Evolutionary conservation across 2,888 invertebrate genomes (phyloP).

Genomic region (Cordylochernes scorpioides): DNA sequence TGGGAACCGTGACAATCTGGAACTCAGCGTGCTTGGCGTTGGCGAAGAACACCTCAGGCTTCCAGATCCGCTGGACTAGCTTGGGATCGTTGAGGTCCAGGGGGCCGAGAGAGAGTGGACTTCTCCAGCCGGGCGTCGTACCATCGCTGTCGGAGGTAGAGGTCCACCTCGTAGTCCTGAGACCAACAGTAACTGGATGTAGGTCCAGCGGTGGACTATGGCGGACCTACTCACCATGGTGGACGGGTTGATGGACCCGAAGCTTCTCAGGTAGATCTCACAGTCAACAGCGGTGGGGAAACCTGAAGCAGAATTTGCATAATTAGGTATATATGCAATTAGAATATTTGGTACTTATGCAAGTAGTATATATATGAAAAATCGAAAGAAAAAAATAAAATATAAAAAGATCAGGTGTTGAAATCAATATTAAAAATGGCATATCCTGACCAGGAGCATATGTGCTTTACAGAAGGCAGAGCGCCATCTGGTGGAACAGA

Average conservation of each 20-base stretch:
- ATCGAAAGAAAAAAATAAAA: too few species aligned
- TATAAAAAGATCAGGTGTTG: too few species aligned
- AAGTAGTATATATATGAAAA: too few species aligned
- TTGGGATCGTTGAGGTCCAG: slow-evolving; percentile 20
- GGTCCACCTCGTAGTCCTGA: slow-evolving; percentile 14
- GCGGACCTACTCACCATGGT: slow-evolving; percentile 24
- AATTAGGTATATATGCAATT: too few species aligned
- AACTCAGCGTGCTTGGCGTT: slow-evolving; percentile 27
- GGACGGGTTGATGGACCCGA: slow-evolving; percentile 26
- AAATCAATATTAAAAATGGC: too few species aligned
- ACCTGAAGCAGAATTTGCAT: too few species aligned
- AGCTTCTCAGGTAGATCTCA: slow-evolving; percentile 25
- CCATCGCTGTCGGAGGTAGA: slow-evolving; percentile 13
- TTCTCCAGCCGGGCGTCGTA: slow-evolving; percentile 15
- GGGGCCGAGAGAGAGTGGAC: slow-evolving; percentile 13
- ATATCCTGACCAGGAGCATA: too few species aligned
- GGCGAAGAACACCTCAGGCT: slow-evolving; percentile 24
- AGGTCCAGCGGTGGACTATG: too few species aligned
- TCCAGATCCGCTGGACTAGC: slow-evolving; percentile 26
- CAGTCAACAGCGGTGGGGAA: slow-evolving; percentile 25
- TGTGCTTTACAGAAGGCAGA: too few species aligned
- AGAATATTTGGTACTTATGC: too few species aligned
- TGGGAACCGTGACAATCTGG: slow-evolving; percentile 28
- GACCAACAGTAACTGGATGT: too few species aligned
- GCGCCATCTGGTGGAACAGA: too few species aligned